Evolutionary conservation across 35 echinoderm and acorn worm genomes (phyloP).

Genomic region (Stichopus chloronotus): DNA sequence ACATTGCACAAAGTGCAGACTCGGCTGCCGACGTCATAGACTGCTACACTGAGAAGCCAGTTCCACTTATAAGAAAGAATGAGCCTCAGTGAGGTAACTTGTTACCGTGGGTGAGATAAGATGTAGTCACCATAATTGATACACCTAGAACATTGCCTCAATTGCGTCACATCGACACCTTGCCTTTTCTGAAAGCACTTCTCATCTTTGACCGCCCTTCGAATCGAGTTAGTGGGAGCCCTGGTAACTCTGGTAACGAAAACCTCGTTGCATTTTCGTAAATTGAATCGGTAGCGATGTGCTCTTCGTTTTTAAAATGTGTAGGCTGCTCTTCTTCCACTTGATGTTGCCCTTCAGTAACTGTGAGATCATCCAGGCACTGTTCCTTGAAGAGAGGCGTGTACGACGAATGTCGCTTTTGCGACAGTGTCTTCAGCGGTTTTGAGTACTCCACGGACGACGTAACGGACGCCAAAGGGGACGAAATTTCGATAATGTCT

Average conservation of each 20-base stretch:
- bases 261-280: slow-evolving; percentile 46
- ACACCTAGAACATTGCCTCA: no score
- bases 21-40: no score
- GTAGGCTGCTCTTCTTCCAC: not conserved
- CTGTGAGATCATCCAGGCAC: not conserved
- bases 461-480: slow-evolving; percentile 18
- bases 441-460: slow-evolving; percentile 32
- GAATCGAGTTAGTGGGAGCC: slow-evolving; percentile 16
- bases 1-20: no score
- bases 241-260: slow-evolving; percentile 40
- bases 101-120: no score
- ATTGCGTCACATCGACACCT: slow-evolving; percentile 19
- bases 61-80: no score
- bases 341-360: not conserved
- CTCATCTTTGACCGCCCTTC: not conserved
- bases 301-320: not conserved
- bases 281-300: slow-evolving; percentile 22
- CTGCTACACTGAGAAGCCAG: no score
- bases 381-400: slow-evolving; percentile 33
- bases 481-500: slow-evolving; percentile 28
- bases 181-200: not conserved
- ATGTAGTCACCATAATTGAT: no score
- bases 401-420: slow-evolving; percentile 28
- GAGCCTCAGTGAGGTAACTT: no score
- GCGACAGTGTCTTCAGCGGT: not conserved